Percentiles rank a stretch among this genome's conserved stretches.
phyloP scores from a whole-genome alignment of 2,797 vertebrate genomes.

The Centropyge bicolor region DNA sequence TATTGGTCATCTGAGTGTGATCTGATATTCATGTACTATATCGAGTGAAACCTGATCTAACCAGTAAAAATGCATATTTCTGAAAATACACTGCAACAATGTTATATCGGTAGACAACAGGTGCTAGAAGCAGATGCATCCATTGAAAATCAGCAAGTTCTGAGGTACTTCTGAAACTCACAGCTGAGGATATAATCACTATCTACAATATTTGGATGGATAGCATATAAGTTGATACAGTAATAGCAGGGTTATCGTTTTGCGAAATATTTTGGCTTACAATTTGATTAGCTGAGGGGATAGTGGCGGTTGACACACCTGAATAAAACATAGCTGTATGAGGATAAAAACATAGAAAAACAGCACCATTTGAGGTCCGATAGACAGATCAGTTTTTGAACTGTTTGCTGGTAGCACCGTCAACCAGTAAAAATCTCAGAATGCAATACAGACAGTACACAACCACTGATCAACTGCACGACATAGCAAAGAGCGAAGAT shows the following conservation, averaged over 20 bases:
- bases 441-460: constrained; percentile 81
- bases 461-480: constrained; percentile 80
- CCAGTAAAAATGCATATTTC: constrained; percentile 79
- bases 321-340: constrained; percentile 80
- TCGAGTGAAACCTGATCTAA: constrained; percentile 75
- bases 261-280: constrained; percentile 78
- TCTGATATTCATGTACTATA: constrained; percentile 51
- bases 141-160: constrained; percentile 72
- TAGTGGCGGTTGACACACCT: constrained; percentile 78
- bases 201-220: constrained; percentile 85
- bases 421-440: constrained; percentile 85
- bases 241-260: constrained; percentile 75
- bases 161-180: constrained; percentile 83
- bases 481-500: constrained; percentile 82
- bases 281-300: constrained; percentile 77
- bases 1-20: constrained; percentile 56
- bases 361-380: constrained; percentile 91
- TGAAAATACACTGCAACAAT: constrained; percentile 73
- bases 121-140: constrained; percentile 77
- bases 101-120: constrained; percentile 66
- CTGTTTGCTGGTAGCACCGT: constrained; percentile 90
- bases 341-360: constrained; percentile 87
- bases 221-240: constrained; percentile 78
- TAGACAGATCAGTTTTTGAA: constrained; percentile 83
- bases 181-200: constrained; percentile 79